Base-by-base conservation (phyloP, 2,888 invertebrate species). In the Andrena marginata region DNA sequence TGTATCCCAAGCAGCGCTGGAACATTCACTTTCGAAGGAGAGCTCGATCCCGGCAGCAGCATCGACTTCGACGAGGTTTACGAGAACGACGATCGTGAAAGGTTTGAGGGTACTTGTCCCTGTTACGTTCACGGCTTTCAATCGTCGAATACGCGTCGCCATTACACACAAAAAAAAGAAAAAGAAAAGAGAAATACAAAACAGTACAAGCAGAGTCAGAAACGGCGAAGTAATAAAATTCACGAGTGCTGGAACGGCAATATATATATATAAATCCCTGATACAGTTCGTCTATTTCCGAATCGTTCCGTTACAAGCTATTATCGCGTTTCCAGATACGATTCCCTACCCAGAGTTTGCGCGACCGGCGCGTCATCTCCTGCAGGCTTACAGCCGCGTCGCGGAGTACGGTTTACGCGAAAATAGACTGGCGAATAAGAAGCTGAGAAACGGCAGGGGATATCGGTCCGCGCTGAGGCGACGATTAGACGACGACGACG, bases 21-120 rank as follows among this genome's bases (percentile, higher is more conserved):
- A 26, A 76, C 77, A 64, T 77, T 81, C 84, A 84, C 75, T 79
- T 79, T 86, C 54, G 69, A 85, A 85, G 79, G 74, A 80, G 80
- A 77, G 70, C 72, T 60, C 59, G 79, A 75, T 72, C 64, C 77
- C 26, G 29, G 54, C 23, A 54, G 51, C 31, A 80, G 2, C 49
- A 26, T 65, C 1, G 77, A 83, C 33, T 73, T 77, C 51, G 73
- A 80, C 56, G 69, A 84, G 26, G 68, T 60, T 59, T 83, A 86
- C 29, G 79, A 86, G 20, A 76, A 89, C 35, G 85, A 83, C 62
- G 77, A 80, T 77, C 76, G 80, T 76, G 82, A 86, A 35, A 77
- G 73, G 69, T 70, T 77, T 20, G 74, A 71, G 68, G 76, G 80
- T 80, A 74, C 20, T 68, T 51, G 68, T 31, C 42, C 62, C 16